Evolutionary conservation across 2,888 invertebrate species (phyloP).

Genomic region (Xestia sexstrigata): DNA sequence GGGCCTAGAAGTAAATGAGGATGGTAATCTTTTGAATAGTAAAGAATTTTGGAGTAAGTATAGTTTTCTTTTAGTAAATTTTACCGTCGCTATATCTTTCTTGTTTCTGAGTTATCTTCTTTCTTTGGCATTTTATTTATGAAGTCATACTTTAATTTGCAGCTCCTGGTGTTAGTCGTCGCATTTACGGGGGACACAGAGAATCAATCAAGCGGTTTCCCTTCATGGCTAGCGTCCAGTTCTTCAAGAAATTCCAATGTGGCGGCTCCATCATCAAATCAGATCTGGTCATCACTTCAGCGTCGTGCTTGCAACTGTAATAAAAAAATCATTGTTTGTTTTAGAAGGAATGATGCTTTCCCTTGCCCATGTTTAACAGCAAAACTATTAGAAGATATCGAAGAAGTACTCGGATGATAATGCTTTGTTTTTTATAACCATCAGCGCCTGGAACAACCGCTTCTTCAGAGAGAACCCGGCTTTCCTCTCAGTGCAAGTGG

Average conservation of each 20-base stretch:
- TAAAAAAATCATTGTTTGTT: conserved; percentile 37
- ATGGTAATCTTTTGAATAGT: conserved; percentile 62
- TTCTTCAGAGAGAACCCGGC: conserved; percentile 85
- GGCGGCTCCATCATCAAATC: conserved; percentile 83
- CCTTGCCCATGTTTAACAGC: background rate
- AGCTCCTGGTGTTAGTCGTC: conserved; percentile 75
- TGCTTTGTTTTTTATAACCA: background rate
- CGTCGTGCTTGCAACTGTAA: conserved; percentile 85
- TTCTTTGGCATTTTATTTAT: background rate
- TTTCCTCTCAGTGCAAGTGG: conserved; percentile 81
- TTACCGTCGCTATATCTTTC: background rate
- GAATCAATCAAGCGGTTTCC: conserved; percentile 80
- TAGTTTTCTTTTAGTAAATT: background rate
- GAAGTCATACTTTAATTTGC: background rate
- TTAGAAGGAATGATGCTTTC: background rate
- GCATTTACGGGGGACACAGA: conserved; percentile 76
- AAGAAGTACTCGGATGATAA: background rate
- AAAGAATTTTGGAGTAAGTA: conserved; percentile 81
- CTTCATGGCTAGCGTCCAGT: conserved; percentile 83
- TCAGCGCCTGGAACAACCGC: conserved; percentile 84
- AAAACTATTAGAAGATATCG: no score
- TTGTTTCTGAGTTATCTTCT: background rate
- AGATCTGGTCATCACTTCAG: conserved; percentile 82
- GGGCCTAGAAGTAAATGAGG: conserved; percentile 21
- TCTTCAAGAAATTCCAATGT: conserved; percentile 81